Conservation (phyloP, 2,888 invertebrate genomes). For the Argyra leucocephala region DNA sequence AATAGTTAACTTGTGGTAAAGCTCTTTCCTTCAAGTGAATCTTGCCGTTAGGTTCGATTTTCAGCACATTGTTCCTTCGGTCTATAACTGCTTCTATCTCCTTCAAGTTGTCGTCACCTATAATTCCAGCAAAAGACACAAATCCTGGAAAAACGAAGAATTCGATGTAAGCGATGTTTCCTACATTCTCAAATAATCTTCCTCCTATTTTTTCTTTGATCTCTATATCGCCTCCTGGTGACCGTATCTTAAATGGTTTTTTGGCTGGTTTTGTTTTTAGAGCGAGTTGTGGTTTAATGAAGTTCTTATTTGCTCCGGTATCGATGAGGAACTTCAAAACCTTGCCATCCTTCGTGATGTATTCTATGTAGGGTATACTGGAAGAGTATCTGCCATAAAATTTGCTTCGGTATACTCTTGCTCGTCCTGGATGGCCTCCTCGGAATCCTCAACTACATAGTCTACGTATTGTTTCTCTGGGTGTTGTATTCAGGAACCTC, state of each 20-base stretch:
- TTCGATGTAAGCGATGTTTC: slow-evolving; percentile 12
- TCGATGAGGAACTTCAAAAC: too few relatives aligned
- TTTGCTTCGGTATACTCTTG: too few relatives aligned
- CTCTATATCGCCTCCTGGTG: slow-evolving; percentile 10
- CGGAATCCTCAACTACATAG: too few relatives aligned
- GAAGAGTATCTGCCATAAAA: slow-evolving; percentile 18
- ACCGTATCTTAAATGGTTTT: background rate
- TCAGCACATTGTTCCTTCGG: too few relatives aligned
- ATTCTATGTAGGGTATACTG: slow-evolving; percentile 19
- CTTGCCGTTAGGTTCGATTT: slow-evolving; percentile 14
- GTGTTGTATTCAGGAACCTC: background rate
- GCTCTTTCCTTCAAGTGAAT: slow-evolving; percentile 5
- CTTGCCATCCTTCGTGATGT: too few relatives aligned
- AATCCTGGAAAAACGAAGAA: slow-evolving; percentile 20
- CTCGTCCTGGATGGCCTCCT: too few relatives aligned
- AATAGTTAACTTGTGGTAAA: slow-evolving; percentile 9
- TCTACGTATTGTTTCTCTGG: slow-evolving; percentile 11
- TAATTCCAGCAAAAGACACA: slow-evolving; percentile 14
- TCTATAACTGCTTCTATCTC: slow-evolving; percentile 21
- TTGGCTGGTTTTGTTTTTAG: background rate
- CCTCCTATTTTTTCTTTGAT: too few relatives aligned
- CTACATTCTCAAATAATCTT: slow-evolving; percentile 13
- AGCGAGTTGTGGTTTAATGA: too few relatives aligned
- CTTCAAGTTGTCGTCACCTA: slow-evolving; percentile 20
- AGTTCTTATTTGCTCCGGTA: too few relatives aligned